Evolutionary conservation across 2,797 vertebrate species (phyloP), one percentile per base, ranked within the genome.

Genomic region (Smutsia gigantea): DNA sequence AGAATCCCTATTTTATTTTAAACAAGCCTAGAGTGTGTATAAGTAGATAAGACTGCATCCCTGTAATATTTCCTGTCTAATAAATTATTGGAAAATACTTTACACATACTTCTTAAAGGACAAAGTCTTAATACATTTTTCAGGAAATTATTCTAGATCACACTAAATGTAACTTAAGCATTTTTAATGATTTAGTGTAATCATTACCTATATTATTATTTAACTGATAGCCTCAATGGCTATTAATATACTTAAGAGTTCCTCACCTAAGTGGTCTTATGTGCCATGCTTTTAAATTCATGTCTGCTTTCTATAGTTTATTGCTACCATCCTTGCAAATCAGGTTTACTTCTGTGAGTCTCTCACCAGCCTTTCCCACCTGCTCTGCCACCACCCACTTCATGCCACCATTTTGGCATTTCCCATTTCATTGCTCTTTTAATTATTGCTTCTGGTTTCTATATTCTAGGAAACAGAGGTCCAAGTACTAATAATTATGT

Each of bases 81-180:
- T 46, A 71, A 93, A 42, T 64, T 37, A 11, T 63, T 94, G 83
- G 51, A 82, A 90, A 94, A 74, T 68, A 74, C 11, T 95, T 90
- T 46, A 17, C 21, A 23, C 8, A 34, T 93, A 78, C 46, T 68
- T 91, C 53, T 46, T 39, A 69, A 81, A 84, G 25, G 69, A 68
- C 46, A 31, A 93, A 87, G 51, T 49, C 46, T n/a, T 77, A 46
- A 59, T 87, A 18, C 7, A 25, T 42, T 92, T 46, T 93, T 96
- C 31, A 90, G 42, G 55, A 87, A 92, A 34, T 83, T 4, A 27
- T 71, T 86, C 59, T 85, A 53, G 57, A 74, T 86, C 23, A 39
- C 4, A 53, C 4, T 46, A 59, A 72, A 21, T 27, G 46, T 88
- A 27, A 84, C 11, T 2, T 79, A 53, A 59, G 34, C 17, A 49